Percentiles rank a stretch among this genome's conserved stretches.
Evolutionary conservation across 1,140 invertebrate species (phyloP).

Genomic region (Stegodyphus dumicola): DNA sequence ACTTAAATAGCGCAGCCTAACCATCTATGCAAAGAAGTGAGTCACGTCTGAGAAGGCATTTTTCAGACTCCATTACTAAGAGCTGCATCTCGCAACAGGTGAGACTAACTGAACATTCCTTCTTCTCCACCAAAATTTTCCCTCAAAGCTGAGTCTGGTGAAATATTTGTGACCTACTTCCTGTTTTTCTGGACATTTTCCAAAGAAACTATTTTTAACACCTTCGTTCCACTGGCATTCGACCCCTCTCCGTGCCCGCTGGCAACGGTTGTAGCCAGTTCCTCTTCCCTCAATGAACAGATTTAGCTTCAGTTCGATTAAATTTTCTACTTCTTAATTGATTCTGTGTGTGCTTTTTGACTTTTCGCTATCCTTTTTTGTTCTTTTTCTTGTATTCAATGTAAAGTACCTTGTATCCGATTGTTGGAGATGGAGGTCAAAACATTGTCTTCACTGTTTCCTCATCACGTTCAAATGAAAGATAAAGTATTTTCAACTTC

Average conservation of each 20-base stretch:
- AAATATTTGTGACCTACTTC: slow-evolving; percentile 42
- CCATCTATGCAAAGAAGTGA: no score
- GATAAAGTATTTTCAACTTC: not conserved
- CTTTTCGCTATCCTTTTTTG: not conserved
- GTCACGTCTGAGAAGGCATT: no score
- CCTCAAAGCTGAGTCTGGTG: not conserved
- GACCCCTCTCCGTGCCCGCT: not conserved
- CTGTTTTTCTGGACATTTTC: slow-evolving; percentile 27
- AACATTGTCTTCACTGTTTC: not conserved
- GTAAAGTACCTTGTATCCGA: no score
- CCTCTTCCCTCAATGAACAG: no score
- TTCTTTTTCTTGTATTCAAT: no score
- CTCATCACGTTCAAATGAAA: not conserved
- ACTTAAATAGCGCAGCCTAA: no score
- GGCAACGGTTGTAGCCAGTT: not conserved
- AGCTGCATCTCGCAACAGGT: no score
- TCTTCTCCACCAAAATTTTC: no score
- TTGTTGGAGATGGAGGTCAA: not conserved
- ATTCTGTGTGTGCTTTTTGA: not conserved
- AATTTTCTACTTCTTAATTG: not conserved
- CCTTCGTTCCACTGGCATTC: not conserved
- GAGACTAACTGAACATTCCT: no score
- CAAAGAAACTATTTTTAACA: slow-evolving; percentile 29
- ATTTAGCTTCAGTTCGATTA: not conserved
- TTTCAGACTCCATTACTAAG: no score